Evolutionary conservation across 2,888 invertebrate species (phyloP), one percentile per base, ranked within the genome.

Genomic region (Julus scandinavius): DNA sequence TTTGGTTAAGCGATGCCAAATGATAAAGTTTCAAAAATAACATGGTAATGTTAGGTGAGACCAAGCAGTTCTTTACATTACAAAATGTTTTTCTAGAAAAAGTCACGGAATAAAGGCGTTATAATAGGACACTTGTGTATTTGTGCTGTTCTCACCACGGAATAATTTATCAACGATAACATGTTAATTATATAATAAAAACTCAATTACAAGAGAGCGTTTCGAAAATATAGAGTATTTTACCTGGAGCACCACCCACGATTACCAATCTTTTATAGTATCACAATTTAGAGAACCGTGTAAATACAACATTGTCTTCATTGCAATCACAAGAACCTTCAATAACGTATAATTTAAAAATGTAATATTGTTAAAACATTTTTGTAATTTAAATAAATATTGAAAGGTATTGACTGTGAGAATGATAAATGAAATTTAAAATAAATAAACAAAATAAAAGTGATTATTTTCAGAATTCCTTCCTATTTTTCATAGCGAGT

Each of bases 101-200:
- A 38, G 80, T 80, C 80, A 80, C 38, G 80, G 80, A 80, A 72
- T 29, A 38, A 80, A 11, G 38, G 38, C 20, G 63, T 20, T 20
- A 20, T 20, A 63, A 63, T 63, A 20, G 80, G 80, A 38, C 80
- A 5, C 11, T 2, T 20, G 63, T 20, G 63, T 20, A 20, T 20
- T 20, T 63, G 63, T 63, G 20, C 7, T 63, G 63, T 5, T 63
- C 20, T 5, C 63, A 63, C 63, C 2, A 29, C 13, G 80, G 80
- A 80, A 80, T 38, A 80, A 80, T 80, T 80, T 80, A 80, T 38
- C 38, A 80, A 80, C 11, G 38, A 80, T 80, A 80, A 38, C 38
- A 13, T 38, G 80, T 80, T 80, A 80, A 80, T 80, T 80, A 80
- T 13, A 13, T 80, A 80, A 80, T 80, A 80, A 80, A 72, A 72